Conservation (phyloP, 2,888 invertebrate species). For the Drosophila rellima region DNA sequence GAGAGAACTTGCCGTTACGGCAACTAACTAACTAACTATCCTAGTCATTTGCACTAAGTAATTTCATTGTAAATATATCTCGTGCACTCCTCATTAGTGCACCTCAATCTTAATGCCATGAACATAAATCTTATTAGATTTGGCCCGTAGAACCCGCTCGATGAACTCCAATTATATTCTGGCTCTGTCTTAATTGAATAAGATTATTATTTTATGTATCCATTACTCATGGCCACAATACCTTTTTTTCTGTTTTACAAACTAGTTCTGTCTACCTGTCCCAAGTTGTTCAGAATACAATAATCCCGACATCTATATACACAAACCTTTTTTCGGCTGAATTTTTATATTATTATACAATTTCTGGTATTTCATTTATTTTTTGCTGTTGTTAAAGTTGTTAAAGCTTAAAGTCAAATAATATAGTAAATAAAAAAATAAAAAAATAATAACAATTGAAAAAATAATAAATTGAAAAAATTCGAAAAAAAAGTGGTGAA, state of each 20-base stretch:
- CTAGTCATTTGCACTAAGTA: conserved; percentile 33
- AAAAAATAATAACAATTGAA: too few relatives aligned
- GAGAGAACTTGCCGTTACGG: conserved; percentile 19
- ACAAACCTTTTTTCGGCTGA: conserved; percentile 12
- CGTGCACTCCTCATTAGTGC: conserved; percentile 39
- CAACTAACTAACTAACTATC: background rate
- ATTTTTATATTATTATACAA: conserved; percentile 9
- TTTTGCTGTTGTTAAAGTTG: too few relatives aligned
- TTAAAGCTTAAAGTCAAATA: too few relatives aligned
- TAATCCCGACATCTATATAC: conserved; percentile 21
- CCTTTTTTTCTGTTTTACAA: background rate
- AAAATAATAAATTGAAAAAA: too few relatives aligned
- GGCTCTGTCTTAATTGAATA: conserved; percentile 18
- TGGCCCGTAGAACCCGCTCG: conserved; percentile 10
- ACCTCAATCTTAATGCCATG: conserved; percentile 17
- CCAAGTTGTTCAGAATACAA: too few relatives aligned
- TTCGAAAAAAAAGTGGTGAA: too few relatives aligned
- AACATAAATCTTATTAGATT: conserved; percentile 32
- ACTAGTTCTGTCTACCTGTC: conserved; percentile 19
- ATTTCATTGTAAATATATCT: conserved; percentile 36
- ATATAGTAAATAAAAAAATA: too few relatives aligned
- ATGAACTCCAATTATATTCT: conserved; percentile 22
- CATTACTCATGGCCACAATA: conserved; percentile 16
- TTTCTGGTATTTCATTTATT: background rate
- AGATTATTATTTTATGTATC: conserved; percentile 16